Conservation (phyloP, 2,113 vertebrate genomes). For the Istiophorus platypterus region DNA sequence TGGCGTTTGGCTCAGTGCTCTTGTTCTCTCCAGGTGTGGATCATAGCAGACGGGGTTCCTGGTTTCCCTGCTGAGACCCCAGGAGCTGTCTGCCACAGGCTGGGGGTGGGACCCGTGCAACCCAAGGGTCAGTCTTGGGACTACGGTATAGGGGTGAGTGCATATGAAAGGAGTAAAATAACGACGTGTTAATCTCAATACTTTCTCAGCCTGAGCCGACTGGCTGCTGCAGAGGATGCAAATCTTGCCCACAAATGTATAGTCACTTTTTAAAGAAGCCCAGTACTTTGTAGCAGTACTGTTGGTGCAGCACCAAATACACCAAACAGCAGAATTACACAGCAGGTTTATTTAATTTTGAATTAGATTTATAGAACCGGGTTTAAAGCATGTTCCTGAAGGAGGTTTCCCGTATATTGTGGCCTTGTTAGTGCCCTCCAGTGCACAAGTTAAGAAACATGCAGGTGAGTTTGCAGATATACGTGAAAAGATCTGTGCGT, state of each 20-base stretch:
- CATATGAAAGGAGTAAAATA: too few species aligned
- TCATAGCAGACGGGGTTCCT: conserved; percentile 92
- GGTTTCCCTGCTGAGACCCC: conserved; percentile 90
- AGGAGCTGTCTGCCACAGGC: conserved; percentile 91
- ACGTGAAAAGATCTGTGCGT: not conserved
- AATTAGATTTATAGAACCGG: not conserved
- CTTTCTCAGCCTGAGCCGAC: too few species aligned
- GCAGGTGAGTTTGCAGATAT: not conserved
- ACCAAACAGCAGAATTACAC: too few species aligned
- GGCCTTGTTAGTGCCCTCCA: conserved; percentile 11
- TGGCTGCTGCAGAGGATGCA: too few species aligned
- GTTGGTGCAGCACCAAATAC: too few species aligned
- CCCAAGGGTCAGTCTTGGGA: conserved; percentile 94
- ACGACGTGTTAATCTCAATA: too few species aligned
- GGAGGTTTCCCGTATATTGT: not conserved
- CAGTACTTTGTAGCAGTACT: too few species aligned
- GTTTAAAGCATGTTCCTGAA: not conserved
- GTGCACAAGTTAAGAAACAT: not conserved
- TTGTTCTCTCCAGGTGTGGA: conserved; percentile 90
- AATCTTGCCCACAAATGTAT: too few species aligned
- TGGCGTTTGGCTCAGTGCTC: not conserved
- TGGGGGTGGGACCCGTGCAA: conserved; percentile 90
- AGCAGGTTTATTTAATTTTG: not conserved
- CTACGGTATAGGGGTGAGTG: conserved; percentile 95
- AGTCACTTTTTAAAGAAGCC: too few species aligned